Evolutionary conservation across 2,888 invertebrate species (phyloP).

Genomic region (Crematogaster levior): DNA sequence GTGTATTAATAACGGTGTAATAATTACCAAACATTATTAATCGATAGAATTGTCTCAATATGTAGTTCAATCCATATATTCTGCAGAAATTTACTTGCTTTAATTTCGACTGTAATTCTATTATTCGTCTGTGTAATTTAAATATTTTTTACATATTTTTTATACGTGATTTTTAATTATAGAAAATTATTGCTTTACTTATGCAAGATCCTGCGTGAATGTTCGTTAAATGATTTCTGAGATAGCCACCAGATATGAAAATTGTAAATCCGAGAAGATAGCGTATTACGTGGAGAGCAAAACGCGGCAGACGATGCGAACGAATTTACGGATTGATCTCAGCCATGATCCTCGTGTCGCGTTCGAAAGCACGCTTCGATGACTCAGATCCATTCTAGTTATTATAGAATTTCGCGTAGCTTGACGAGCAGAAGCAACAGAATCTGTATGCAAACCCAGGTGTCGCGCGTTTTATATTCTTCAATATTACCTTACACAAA

Average conservation of each 20-base stretch:
- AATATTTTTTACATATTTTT: background rate
- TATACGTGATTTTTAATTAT: background rate
- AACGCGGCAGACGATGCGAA: constrained; percentile 54
- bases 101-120: no score
- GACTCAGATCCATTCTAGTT: constrained; percentile 67
- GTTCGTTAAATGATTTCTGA: background rate
- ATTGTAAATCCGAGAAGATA: constrained; percentile 7
- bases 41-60: background rate
- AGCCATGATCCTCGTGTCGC: constrained; percentile 74
- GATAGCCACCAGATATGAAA: background rate
- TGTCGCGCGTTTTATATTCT: background rate
- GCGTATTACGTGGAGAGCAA: constrained; percentile 52
- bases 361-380: constrained; percentile 76
- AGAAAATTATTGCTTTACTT: background rate
- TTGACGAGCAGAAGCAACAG: constrained; percentile 8
- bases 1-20: background rate
- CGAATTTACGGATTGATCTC: constrained; percentile 73
- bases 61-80: background rate
- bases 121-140: no score
- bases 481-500: background rate
- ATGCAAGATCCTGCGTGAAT: background rate
- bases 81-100: background rate
- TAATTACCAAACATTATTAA: background rate
- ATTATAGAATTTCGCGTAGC: constrained; percentile 61
- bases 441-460: constrained; percentile 19